Conservation (phyloP, 2,797 vertebrate genomes). For the Netta rufina region DNA sequence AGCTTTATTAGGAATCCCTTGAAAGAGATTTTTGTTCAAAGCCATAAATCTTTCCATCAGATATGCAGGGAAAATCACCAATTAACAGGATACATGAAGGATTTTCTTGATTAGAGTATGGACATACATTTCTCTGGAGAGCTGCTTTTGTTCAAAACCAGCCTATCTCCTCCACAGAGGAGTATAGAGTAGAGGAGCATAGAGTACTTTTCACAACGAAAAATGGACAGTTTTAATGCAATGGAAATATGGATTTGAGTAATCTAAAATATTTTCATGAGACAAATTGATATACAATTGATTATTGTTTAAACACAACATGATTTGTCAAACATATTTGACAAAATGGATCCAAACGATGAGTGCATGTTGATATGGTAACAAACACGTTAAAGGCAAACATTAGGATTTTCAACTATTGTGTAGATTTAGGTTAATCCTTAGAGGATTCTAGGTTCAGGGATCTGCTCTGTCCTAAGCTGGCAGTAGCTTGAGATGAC, state of each 20-base stretch:
- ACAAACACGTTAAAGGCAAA: not conserved
- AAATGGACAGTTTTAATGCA: not conserved
- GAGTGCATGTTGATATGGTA: not conserved
- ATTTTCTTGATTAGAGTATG: slow-evolving; percentile 51
- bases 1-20: slow-evolving; percentile 50
- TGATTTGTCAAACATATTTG: not conserved
- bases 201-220: not conserved
- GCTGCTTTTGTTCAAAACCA: slow-evolving; percentile 47
- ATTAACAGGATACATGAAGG: slow-evolving; percentile 45
- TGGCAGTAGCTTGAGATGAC: slow-evolving; percentile 1
- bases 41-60: slow-evolving; percentile 46
- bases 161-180: not conserved
- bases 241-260: not conserved
- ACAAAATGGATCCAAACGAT: not conserved
- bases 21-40: slow-evolving; percentile 59
- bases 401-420: not conserved
- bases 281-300: not conserved
- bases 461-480: not conserved
- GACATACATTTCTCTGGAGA: slow-evolving; percentile 57
- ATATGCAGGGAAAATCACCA: slow-evolving; percentile 44
- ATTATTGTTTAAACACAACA: not conserved
- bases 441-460: not conserved
- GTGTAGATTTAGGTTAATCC: not conserved
- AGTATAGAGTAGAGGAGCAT: not conserved
- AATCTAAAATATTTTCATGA: not conserved